Conservation (phyloP, 2,888 invertebrate species). For the Xylota segnis region DNA sequence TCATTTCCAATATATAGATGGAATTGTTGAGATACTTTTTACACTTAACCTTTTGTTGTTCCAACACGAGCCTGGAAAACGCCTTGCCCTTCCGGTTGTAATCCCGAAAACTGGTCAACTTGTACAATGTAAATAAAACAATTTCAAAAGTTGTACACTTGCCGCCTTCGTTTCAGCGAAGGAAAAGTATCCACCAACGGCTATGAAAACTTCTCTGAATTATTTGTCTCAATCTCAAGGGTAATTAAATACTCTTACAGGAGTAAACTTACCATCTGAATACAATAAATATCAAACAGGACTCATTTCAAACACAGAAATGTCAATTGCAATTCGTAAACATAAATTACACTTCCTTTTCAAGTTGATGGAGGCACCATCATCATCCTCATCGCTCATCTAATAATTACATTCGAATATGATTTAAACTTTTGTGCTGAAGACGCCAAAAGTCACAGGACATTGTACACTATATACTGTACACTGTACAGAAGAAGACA, state of each 20-base stretch:
- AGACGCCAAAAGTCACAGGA: constrained; percentile 8
- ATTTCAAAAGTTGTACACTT: neutral
- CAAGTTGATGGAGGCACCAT: neutral
- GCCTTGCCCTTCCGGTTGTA: neutral
- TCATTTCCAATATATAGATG: no score
- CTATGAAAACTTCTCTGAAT: constrained; percentile 13
- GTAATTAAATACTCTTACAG: constrained; percentile 39
- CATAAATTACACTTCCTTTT: constrained; percentile 37
- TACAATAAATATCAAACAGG: constrained; percentile 25
- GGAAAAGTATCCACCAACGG: neutral
- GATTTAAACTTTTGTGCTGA: constrained; percentile 30
- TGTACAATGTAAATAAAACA: neutral
- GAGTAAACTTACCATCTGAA: constrained; percentile 17
- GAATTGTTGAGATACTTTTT: no score
- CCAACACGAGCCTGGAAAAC: neutral
- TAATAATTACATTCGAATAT: constrained; percentile 49
- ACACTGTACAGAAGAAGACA: neutral
- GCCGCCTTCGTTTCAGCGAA: neutral
- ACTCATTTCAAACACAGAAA: neutral
- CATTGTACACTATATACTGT: neutral
- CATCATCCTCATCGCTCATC: constrained; percentile 4
- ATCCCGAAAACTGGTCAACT: neutral
- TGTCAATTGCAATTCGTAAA: constrained; percentile 33
- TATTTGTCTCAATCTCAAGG: constrained; percentile 30
- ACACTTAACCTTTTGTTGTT: no score